Evolutionary conservation across 2,888 invertebrate genomes (phyloP).

Genomic region (Catocala fraxini): DNA sequence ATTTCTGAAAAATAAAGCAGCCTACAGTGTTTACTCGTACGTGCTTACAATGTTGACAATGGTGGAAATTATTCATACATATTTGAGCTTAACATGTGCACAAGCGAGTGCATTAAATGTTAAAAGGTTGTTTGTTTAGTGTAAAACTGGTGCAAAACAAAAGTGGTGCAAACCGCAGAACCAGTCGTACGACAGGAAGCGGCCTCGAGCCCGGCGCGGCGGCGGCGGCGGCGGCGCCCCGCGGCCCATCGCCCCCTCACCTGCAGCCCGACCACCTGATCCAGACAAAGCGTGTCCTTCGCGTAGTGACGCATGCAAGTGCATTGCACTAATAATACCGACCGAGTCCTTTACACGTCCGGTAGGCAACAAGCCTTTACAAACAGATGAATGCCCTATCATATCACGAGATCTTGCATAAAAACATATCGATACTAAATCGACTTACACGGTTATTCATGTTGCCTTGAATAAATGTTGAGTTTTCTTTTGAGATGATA

Average conservation of each 20-base stretch:
- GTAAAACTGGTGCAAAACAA: conserved; percentile 83
- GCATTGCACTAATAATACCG: conserved; percentile 81
- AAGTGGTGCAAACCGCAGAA: conserved; percentile 83
- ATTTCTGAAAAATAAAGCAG: not conserved
- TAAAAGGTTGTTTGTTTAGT: conserved; percentile 76
- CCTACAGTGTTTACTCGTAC: conserved; percentile 9
- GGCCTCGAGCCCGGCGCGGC: conserved; percentile 67
- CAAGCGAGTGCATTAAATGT: conserved; percentile 59
- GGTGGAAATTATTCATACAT: conserved; percentile 34
- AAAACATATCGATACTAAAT: conserved; percentile 29
- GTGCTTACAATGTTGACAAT: conserved; percentile 23
- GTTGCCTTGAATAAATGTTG: conserved; percentile 2
- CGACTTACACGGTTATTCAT: conserved; percentile 32
- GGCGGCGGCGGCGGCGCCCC: not conserved
- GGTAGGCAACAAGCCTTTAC: conserved; percentile 65
- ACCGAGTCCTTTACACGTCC: conserved; percentile 77
- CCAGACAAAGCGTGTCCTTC: conserved; percentile 86
- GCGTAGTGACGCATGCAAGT: conserved; percentile 82
- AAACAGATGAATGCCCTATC: conserved; percentile 30
- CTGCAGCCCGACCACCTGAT: conserved; percentile 75
- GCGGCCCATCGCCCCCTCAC: conserved; percentile 48
- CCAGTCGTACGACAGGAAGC: conserved; percentile 85
- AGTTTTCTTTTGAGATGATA: no score
- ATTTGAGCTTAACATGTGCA: conserved; percentile 33
- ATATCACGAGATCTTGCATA: conserved; percentile 34